phyloP scores from a whole-genome alignment of 2,113 vertebrate genomes.

The Platysternon megacephalum region DNA sequence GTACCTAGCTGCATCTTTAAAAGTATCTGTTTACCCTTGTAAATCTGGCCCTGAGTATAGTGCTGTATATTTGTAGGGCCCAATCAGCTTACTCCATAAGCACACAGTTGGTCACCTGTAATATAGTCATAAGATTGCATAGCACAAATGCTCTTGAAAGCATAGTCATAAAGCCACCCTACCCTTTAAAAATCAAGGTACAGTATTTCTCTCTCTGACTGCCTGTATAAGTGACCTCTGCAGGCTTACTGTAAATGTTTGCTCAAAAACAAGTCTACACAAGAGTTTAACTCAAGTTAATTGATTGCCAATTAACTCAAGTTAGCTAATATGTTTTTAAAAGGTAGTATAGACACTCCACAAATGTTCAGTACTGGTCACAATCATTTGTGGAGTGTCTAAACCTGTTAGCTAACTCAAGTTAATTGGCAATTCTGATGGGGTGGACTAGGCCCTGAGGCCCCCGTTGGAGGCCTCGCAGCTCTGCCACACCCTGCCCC shows the following conservation, averaged over 20 bases:
- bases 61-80: not conserved
- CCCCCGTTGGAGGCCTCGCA: too few relatives aligned
- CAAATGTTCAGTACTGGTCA: conserved; percentile 58
- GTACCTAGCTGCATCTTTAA: not conserved
- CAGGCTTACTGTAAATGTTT: not conserved
- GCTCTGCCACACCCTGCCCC: too few relatives aligned
- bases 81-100: not conserved
- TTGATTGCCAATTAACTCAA: conserved; percentile 16
- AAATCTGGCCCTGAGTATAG: not conserved
- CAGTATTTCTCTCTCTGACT: not conserved
- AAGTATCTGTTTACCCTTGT: not conserved
- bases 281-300: conserved; percentile 20
- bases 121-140: not conserved
- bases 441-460: too few relatives aligned
- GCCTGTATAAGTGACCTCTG: not conserved
- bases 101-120: not conserved
- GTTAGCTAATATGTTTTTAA: conserved; percentile 57
- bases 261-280: conserved; percentile 23
- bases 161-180: not conserved
- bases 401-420: conserved; percentile 32
- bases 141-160: not conserved
- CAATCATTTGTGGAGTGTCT: conserved; percentile 55
- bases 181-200: not conserved
- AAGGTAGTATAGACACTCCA: conserved; percentile 47
- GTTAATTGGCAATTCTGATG: conserved; percentile 16